Evolutionary conservation across 2,797 vertebrate genomes (phyloP).

Genomic region (Ptychobarbus kaznakovi): DNA sequence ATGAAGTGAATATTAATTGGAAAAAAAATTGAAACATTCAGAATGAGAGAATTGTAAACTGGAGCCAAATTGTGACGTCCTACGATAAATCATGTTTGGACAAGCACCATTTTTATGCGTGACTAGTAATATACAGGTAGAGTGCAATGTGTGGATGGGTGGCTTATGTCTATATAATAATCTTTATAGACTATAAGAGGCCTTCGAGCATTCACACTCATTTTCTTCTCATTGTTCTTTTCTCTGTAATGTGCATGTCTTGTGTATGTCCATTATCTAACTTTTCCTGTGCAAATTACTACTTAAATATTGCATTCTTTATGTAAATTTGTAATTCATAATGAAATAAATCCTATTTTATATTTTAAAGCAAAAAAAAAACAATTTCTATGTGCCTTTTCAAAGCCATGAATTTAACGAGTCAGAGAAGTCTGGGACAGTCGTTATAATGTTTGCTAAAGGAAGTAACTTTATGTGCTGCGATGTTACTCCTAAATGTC

Average conservation of each 20-base stretch:
- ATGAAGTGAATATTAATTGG: background rate
- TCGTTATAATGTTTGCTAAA: background rate
- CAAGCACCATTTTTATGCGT: background rate
- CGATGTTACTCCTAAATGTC: background rate
- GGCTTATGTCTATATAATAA: constrained; percentile 35
- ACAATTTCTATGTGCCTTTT: background rate
- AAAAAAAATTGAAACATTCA: background rate
- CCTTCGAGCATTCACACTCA: constrained; percentile 31
- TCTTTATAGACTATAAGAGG: constrained; percentile 48
- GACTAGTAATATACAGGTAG: background rate
- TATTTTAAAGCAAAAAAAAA: constrained; percentile 49
- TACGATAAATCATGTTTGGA: background rate
- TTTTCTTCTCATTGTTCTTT: constrained; percentile 40
- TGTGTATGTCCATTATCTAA: constrained; percentile 38
- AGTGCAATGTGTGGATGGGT: constrained; percentile 25
- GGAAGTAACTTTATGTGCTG: background rate
- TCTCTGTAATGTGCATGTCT: constrained; percentile 39
- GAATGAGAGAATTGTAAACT: background rate
- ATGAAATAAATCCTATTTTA: constrained; percentile 61
- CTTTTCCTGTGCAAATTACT: constrained; percentile 48
- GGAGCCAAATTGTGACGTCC: background rate
- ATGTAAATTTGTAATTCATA: constrained; percentile 60
- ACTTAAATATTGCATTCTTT: constrained; percentile 62
- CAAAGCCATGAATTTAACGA: background rate
- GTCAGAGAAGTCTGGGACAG: background rate